Percentiles rank a stretch among this genome's conserved stretches.
phyloP scores from a whole-genome alignment of 92 coral and sea anemone genomes.

The Desmophyllum pertusum region DNA sequence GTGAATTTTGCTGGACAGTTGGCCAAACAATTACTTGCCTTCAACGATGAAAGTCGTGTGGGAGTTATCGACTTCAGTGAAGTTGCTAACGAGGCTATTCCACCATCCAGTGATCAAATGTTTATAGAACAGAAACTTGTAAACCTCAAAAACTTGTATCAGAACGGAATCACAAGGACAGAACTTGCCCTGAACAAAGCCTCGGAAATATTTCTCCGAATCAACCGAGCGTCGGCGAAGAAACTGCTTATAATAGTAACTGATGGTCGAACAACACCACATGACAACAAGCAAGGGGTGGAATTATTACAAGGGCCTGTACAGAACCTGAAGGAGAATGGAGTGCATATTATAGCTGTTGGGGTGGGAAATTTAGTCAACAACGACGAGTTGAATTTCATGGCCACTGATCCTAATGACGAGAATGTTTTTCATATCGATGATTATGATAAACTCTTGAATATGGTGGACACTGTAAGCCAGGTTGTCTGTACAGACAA shows the following conservation, averaged over 20 bases:
- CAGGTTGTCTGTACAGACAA: conserved; percentile 48
- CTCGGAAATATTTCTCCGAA: conserved; percentile 50
- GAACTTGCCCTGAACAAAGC: conserved; percentile 67
- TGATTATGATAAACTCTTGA: conserved; percentile 51
- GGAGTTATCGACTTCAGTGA: conserved; percentile 77
- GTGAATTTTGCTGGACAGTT: conserved; percentile 53
- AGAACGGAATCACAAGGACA: conserved; percentile 80
- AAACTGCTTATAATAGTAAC: conserved; percentile 68
- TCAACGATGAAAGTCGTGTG: conserved; percentile 52
- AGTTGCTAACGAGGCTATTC: conserved; percentile 64
- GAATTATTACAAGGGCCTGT: conserved; percentile 42
- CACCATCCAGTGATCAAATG: conserved; percentile 44
- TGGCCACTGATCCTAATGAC: conserved; percentile 61
- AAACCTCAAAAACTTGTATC: conserved; percentile 41
- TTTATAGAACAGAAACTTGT: conserved; percentile 15
- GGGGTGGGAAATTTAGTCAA: conserved; percentile 54
- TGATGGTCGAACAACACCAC: conserved; percentile 80
- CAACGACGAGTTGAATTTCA: conserved; percentile 54
- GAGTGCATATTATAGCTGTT: conserved; percentile 57
- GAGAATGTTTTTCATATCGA: conserved; percentile 56
- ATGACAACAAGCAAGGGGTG: conserved; percentile 45
- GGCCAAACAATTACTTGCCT: conserved; percentile 37
- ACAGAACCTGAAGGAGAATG: conserved; percentile 7
- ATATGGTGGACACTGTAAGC: conserved; percentile 44
- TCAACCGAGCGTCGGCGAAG: conserved; percentile 6